A percentile compares a stretch with the other conserved stretches of the same genome.
Evolutionary conservation across 2,113 vertebrate genomes (phyloP).

Genomic region (Lepus europaeus): DNA sequence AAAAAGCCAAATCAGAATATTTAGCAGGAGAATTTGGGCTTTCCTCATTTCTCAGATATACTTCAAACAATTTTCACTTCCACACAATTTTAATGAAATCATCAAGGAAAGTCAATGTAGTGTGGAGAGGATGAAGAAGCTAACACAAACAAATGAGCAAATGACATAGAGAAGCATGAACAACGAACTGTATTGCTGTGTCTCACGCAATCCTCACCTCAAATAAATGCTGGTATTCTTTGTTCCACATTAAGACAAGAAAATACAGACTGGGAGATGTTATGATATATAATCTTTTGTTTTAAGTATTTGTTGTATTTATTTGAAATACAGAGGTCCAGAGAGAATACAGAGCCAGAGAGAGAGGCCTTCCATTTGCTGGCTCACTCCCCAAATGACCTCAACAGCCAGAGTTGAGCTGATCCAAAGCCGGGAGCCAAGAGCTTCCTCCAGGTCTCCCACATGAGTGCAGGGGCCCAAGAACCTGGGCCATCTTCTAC

Average conservation of each 20-base stretch:
- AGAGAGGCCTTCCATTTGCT: too few relatives aligned
- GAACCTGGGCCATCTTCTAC: too few relatives aligned
- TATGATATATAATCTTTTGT: neutral
- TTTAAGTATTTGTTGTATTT: too few relatives aligned
- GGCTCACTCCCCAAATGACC: too few relatives aligned
- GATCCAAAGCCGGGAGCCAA: too few relatives aligned
- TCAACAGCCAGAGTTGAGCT: too few relatives aligned
- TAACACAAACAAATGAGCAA: neutral
- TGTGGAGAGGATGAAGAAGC: neutral
- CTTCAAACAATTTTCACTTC: neutral
- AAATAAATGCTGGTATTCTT: neutral
- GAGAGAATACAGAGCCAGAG: too few relatives aligned
- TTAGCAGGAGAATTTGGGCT: neutral
- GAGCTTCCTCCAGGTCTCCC: too few relatives aligned
- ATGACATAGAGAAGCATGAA: neutral
- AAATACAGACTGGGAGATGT: neutral
- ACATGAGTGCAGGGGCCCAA: too few relatives aligned
- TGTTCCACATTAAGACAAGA: neutral
- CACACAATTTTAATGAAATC: neutral
- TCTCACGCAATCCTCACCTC: neutral
- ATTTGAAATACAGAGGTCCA: too few relatives aligned
- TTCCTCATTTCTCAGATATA: neutral
- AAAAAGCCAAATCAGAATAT: neutral
- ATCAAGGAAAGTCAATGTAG: neutral
- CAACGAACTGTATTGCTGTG: neutral